These are phyloP conservation scores for Macroteleia sp. DNA, from an alignment of 2,888 invertebrate genomes.

Conservation along the genomic window DNA sequence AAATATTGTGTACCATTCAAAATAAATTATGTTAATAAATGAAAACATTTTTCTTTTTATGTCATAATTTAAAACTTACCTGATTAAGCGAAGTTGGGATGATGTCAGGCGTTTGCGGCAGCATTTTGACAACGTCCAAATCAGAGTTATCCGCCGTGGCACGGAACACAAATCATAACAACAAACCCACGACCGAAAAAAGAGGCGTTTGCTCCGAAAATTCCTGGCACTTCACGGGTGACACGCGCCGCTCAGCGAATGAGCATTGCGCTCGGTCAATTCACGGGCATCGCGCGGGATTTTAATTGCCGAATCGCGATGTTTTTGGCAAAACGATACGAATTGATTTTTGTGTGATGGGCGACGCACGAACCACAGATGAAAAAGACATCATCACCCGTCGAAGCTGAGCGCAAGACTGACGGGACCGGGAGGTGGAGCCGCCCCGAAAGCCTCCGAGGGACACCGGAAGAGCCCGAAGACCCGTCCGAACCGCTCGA, in stretches of 20 bases:
- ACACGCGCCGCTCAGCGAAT: constrained; percentile 11
- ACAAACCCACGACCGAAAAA: constrained; percentile 17
- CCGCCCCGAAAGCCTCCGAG: constrained; percentile 36
- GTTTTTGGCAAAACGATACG: not conserved
- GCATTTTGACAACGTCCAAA: constrained; percentile 48
- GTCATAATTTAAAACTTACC: no score
- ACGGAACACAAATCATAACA: constrained; percentile 33
- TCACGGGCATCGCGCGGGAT: constrained; percentile 9
- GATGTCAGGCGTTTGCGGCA: constrained; percentile 66
- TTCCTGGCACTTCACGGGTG: constrained; percentile 4
- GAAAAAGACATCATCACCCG: constrained; percentile 39
- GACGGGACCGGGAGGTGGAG: constrained; percentile 30
- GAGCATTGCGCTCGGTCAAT: constrained; percentile 2
- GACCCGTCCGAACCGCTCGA: constrained; percentile 26
- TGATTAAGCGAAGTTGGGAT: constrained; percentile 63
- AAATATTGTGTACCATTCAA: no score
- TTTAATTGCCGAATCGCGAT: not conserved
- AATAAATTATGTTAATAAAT: no score
- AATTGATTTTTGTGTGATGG: constrained; percentile 37
- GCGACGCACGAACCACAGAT: constrained; percentile 13
- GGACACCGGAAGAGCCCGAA: constrained; percentile 33
- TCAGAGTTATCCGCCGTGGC: constrained; percentile 4
- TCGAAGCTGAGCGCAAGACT: constrained; percentile 50
- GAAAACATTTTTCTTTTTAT: no score
- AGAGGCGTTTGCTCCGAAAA: not conserved